phyloP scores from a whole-genome alignment of 2,113 vertebrate genomes.

The Brachirus orientalis region DNA sequence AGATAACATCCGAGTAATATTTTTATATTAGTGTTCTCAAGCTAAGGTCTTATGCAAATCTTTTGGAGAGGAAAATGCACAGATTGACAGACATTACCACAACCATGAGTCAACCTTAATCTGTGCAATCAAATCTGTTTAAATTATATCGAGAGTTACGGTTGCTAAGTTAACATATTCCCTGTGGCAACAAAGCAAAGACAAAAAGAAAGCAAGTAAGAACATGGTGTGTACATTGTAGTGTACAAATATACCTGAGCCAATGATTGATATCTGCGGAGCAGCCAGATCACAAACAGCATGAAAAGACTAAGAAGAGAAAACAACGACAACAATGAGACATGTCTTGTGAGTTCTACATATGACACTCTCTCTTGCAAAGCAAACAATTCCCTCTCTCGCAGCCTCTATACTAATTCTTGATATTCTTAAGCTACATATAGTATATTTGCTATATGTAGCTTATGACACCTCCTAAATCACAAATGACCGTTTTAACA shows the following conservation, averaged over 20 bases:
- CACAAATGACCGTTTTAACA: not conserved
- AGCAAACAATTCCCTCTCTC: too few species aligned
- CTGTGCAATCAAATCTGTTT: conserved; percentile 68
- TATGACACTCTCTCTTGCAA: too few species aligned
- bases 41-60: too few species aligned
- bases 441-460: too few species aligned
- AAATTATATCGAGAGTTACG: conserved; percentile 66
- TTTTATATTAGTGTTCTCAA: too few species aligned
- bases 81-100: conserved; percentile 45
- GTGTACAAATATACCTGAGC: conserved; percentile 77
- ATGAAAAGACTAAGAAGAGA: conserved; percentile 78
- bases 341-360: too few species aligned
- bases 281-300: conserved; percentile 84
- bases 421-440: conserved; percentile 13
- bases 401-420: not conserved
- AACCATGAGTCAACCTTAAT: conserved; percentile 66
- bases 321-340: conserved; percentile 16
- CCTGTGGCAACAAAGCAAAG: conserved; percentile 57
- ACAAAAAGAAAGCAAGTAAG: conserved; percentile 17
- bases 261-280: conserved; percentile 80
- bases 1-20: too few species aligned
- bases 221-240: not conserved
- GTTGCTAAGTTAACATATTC: conserved; percentile 66
- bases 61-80: too few species aligned
- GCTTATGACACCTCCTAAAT: not conserved